These are phyloP conservation scores for Brachyrhaphis roseni DNA, from an alignment of 2,797 vertebrate genomes.

Conservation along the genomic window DNA sequence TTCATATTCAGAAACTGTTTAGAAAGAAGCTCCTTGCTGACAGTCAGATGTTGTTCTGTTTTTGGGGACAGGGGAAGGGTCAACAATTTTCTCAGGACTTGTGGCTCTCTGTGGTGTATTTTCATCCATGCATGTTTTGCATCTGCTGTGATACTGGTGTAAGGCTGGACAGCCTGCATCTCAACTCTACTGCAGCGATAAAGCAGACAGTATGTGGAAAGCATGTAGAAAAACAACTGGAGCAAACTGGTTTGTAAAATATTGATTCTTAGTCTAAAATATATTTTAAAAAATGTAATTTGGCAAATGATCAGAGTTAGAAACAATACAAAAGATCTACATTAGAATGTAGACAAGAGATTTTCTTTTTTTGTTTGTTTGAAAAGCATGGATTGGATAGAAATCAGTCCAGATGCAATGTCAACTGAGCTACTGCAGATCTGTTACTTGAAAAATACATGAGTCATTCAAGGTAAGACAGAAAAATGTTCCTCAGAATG, in stretches of 20 bases:
- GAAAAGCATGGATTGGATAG: background rate
- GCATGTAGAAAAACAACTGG: background rate
- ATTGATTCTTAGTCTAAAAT: background rate
- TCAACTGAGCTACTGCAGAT: background rate
- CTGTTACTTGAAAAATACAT: constrained; percentile 11
- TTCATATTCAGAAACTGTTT: background rate
- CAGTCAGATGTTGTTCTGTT: background rate
- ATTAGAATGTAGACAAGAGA: background rate
- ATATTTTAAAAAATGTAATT: background rate
- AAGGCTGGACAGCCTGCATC: background rate
- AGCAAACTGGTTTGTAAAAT: background rate
- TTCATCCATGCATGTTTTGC: background rate
- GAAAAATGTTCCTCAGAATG: background rate
- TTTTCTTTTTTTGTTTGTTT: no score
- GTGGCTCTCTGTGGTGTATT: background rate
- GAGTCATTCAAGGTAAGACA: background rate
- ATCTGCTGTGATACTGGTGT: background rate
- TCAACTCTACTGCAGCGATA: background rate
- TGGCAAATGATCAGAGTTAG: background rate
- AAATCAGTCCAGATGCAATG: background rate
- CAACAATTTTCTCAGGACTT: background rate
- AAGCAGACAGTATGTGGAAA: background rate
- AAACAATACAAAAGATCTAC: background rate
- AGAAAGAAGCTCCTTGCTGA: background rate
- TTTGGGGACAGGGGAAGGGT: background rate